Conservation (phyloP, 2,113 vertebrate genomes). For the Glaucidium brasilianum region DNA sequence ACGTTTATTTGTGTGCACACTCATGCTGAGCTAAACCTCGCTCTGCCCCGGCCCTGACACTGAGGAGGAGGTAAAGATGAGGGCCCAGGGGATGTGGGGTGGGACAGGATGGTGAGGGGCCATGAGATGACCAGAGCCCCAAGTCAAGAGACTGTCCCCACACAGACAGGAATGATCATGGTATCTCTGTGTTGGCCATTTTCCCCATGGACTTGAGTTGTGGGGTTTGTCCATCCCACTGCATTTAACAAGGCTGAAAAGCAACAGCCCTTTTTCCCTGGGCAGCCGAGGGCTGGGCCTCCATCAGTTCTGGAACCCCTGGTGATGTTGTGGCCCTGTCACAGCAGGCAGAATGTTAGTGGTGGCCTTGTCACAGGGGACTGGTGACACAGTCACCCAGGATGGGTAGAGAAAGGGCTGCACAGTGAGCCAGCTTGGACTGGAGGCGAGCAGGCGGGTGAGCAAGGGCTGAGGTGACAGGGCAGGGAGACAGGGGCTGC, state of each 20-base stretch:
- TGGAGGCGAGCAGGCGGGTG: neutral
- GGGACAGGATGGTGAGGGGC: neutral
- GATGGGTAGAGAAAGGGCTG: neutral
- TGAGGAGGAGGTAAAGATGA: too few relatives aligned
- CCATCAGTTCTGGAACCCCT: too few relatives aligned
- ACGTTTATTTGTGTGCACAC: neutral
- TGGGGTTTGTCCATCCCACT: neutral
- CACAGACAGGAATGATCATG: neutral
- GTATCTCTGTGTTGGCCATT: neutral
- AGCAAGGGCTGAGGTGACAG: neutral
- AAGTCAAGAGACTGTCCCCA: neutral
- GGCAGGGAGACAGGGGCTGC: neutral
- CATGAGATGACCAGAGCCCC: neutral
- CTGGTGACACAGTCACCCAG: neutral
- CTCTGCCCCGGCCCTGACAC: neutral
- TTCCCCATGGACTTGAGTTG: neutral
- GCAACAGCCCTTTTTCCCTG: accelerated
- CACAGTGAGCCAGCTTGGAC: accelerated
- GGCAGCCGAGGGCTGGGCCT: neutral
- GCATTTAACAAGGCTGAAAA: neutral
- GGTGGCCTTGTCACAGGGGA: too few relatives aligned
- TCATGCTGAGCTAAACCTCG: neutral
- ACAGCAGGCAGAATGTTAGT: accelerated
- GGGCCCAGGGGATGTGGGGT: neutral
- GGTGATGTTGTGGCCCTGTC: neutral